Conservation (phyloP, 2,888 invertebrate species). For the Euclidia mi region DNA sequence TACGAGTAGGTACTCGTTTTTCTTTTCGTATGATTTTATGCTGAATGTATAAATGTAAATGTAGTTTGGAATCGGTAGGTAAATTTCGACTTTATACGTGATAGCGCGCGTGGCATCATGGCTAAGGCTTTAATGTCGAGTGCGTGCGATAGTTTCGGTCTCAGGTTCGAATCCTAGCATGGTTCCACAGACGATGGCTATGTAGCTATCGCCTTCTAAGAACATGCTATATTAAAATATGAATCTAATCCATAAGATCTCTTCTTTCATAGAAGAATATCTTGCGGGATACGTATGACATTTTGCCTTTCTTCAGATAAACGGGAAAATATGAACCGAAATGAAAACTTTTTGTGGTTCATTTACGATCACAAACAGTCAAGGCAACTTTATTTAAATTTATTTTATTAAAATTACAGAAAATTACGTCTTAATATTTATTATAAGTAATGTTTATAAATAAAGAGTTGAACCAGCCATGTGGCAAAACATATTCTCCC, state of each 20-base stretch:
- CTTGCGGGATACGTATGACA: slow-evolving; percentile 51
- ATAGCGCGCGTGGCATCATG: slow-evolving; percentile 25
- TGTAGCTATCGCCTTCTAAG: slow-evolving; percentile 81
- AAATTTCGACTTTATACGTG: slow-evolving; percentile 22
- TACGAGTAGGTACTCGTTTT: slow-evolving; percentile 1
- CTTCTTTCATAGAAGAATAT: slow-evolving; percentile 61
- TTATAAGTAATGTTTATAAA: too few relatives aligned
- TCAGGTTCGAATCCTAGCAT: slow-evolving; percentile 76
- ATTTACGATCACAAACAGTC: neutral
- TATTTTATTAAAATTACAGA: neutral
- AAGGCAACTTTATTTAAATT: too few relatives aligned
- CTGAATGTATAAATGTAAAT: slow-evolving; percentile 14
- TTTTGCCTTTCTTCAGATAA: slow-evolving; percentile 19
- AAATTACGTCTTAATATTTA: too few relatives aligned
- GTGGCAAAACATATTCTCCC: too few relatives aligned
- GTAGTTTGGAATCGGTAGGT: slow-evolving; percentile 15
- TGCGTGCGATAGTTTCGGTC: slow-evolving; percentile 19
- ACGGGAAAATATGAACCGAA: too few relatives aligned
- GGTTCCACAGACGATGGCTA: slow-evolving; percentile 81
- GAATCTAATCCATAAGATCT: slow-evolving; percentile 56
- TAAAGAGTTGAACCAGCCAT: too few relatives aligned
- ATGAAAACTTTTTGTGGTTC: slow-evolving; percentile 4
- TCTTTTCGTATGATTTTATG: slow-evolving; percentile 11
- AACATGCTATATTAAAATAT: slow-evolving; percentile 79
- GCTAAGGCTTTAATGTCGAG: slow-evolving; percentile 4